phyloP scores from a whole-genome alignment of 23 tunicate genomes.

The Clavelina lepadiformis region DNA sequence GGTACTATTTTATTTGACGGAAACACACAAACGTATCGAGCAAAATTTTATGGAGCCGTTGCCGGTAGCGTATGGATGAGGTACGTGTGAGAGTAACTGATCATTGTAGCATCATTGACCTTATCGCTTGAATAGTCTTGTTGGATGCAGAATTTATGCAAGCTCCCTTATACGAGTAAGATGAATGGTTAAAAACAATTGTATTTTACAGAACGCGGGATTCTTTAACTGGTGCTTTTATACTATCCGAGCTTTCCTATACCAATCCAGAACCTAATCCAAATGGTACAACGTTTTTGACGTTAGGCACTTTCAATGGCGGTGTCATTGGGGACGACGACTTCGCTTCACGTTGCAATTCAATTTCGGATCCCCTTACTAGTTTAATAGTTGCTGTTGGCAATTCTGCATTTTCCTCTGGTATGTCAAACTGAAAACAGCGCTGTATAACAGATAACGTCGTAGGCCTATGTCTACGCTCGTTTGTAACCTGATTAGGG shows the following conservation, averaged over 20 bases:
- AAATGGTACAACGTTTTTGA: neutral
- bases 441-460: no score
- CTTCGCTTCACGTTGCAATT: constrained; percentile 2
- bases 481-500: no score
- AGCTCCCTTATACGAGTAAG: no score
- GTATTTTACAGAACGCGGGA: constrained; percentile 10
- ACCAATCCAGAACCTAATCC: neutral
- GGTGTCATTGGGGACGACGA: neutral
- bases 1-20: constrained; percentile 6
- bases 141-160: no score
- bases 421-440: no score
- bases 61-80: constrained; percentile 21
- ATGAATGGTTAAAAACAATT: no score
- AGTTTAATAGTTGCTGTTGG: neutral
- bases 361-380: neutral
- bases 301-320: neutral
- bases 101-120: no score
- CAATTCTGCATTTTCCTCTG: constrained; percentile 1
- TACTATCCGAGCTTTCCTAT: neutral
- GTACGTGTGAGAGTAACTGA: neutral
- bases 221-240: neutral
- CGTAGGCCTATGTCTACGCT: no score
- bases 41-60: constrained; percentile 13
- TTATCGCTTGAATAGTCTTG: no score
- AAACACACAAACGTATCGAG: neutral